Evolutionary conservation across 1,140 invertebrate genomes (phyloP).

Genomic region (Penaeus indicus): DNA sequence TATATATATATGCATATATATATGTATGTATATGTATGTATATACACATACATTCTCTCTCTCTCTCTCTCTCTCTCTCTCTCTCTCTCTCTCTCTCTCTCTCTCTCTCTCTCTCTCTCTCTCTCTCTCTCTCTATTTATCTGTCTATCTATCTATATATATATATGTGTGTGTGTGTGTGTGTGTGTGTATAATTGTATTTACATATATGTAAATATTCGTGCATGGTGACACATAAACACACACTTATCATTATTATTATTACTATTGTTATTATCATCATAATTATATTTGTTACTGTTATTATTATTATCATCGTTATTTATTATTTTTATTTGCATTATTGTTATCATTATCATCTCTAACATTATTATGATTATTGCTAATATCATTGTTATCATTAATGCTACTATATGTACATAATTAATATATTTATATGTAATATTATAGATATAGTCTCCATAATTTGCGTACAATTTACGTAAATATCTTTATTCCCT

Average conservation of each 20-base stretch:
- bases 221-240: not conserved
- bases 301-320: too few species aligned
- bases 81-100: too few species aligned
- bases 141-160: too few species aligned
- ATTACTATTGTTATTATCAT: not conserved
- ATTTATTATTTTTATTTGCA: too few species aligned
- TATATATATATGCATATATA: too few species aligned
- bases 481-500: not conserved
- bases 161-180: not conserved
- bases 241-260: not conserved
- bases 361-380: not conserved
- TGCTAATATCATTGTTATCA: not conserved
- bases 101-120: too few species aligned
- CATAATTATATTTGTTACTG: too few species aligned
- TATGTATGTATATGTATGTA: too few species aligned
- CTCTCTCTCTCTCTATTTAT: too few species aligned
- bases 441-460: not conserved
- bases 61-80: too few species aligned
- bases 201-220: conserved; percentile 9
- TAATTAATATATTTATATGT: not conserved
- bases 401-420: not conserved
- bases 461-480: not conserved
- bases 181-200: not conserved
- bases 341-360: too few species aligned
- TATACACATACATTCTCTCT: too few species aligned